Percentiles rank a stretch among this genome's conserved stretches.
phyloP scores from a whole-genome alignment of 2,888 invertebrate species.

The Drosophila melanosoma region DNA sequence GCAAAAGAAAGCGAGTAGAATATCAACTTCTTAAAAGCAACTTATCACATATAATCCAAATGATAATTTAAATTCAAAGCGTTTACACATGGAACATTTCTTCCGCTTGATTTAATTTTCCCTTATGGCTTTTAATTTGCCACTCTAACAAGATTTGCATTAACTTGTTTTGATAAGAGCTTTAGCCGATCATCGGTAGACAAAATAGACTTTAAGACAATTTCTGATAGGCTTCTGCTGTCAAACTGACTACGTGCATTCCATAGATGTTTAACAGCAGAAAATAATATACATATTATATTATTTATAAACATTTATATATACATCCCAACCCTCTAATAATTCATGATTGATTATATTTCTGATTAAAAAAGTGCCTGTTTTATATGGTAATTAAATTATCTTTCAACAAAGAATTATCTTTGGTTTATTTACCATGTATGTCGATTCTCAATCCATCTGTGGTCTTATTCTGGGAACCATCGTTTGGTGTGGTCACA shows the following conservation, averaged over 20 bases:
- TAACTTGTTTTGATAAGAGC: not conserved
- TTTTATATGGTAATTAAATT: not conserved
- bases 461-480: not conserved
- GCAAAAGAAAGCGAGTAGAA: not conserved
- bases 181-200: not conserved
- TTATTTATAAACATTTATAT: not conserved
- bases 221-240: not conserved
- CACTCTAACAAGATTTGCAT: not conserved
- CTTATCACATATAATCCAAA: not conserved
- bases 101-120: not conserved
- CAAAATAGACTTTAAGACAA: not conserved
- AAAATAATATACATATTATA: too few species aligned
- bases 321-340: not conserved
- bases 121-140: not conserved
- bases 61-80: not conserved
- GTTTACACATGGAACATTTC: not conserved
- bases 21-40: not conserved
- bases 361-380: not conserved
- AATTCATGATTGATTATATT: not conserved
- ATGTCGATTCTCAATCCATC: not conserved
- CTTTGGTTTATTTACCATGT: not conserved
- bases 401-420: not conserved
- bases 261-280: too few species aligned
- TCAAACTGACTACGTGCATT: not conserved
- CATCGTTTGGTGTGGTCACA: conserved; percentile 7